Evolutionary conservation across 2,113 vertebrate genomes (phyloP), one percentile per base, ranked within the genome.

Genomic region (Corythoichthys intestinalis): DNA sequence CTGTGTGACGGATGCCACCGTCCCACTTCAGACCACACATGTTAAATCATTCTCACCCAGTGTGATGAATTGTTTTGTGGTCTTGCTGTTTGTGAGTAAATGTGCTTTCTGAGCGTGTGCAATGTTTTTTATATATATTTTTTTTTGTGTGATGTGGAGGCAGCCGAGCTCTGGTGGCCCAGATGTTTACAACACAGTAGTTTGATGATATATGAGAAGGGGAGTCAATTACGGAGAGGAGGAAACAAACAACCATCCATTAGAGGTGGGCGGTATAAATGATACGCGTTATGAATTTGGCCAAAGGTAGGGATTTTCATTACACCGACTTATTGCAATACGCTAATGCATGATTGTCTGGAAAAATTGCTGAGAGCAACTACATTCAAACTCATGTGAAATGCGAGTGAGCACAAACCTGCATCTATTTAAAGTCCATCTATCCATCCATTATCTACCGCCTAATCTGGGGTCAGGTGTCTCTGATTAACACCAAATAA

Each of bases 11-110:
- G 77, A 75, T 48, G 72, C 68, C 44, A 20, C 70, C 52, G 9
- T 60, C 60, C 50, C 73, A 35, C 48, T 68, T 52, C 50, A 7
- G 67, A 52, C 38, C 63, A 17, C 6, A 54, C 58, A 70, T 65
- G 66, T 72, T 76, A 71, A 77, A 82, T 72, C 77, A 79, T 65
- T 65, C 67, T 72, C 79, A 74, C 59, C 65, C 77, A 58, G 72
- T 62, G 65, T 74, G 77, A 81, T 78, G 70, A 70, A 81, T 78
- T 37, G 52, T 69, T 73, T 61, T 72, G 57, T 38, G 65, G 58
- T 74, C 57, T 34, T 46, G 61, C 49, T 60, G 53, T 69, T 63
- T 69, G 60, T 15, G 49, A 48, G 71, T 44, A 17, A 63, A 10
- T 17, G 48, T 69, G 50, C 49, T 64, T 72, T 61, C 4, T 67